Evolutionary conservation across 2,797 vertebrate genomes (phyloP), one percentile per base, ranked within the genome.

Genomic region (Gila robusta): DNA sequence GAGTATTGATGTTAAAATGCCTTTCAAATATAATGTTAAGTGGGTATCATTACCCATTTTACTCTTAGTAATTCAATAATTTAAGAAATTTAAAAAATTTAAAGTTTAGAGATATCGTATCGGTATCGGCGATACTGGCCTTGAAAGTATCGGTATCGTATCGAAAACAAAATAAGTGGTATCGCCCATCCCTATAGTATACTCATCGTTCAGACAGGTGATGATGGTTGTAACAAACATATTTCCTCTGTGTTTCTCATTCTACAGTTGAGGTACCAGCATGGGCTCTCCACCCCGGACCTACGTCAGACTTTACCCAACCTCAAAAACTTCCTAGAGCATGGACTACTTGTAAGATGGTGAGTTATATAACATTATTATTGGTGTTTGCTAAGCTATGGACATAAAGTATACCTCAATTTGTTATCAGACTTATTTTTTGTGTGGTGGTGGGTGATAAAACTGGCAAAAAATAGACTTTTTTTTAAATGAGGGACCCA

Each of bases 221-320:
- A 35, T 66, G 54, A 81, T 37, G 28, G 19, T 64, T 81, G 21
- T 67, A 74, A 81, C 56, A 54, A 74, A 86, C 54, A 26, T 35
- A 71, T 70, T 78, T 77, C 44, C 44, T 82, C 52, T 87, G 5
- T 87, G 62, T 59, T 74, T 88, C 19, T 87, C 17, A 8, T 41
- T 82, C 23, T 54, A 26, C 93, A 99, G 98, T 95, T 99, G 93
- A 96, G 98, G 91, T 99, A 99, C 90, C 98, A 99, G 88, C 98
- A 99, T 76, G 96, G 98, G 66, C 92, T 99, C 91, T 97, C 97
- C 91, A 99, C 98, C 86, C 97, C 98, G 59, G 98, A 99, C 90
- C 94, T 99, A 92, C 96, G 98, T 88, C 98, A 98, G 93, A 99
- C 98, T n/a, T 96, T 99, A 87, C 98, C 98, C 78, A 99, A 99